Conservation (phyloP, 2,888 invertebrate genomes). For the Laothoe populi region DNA sequence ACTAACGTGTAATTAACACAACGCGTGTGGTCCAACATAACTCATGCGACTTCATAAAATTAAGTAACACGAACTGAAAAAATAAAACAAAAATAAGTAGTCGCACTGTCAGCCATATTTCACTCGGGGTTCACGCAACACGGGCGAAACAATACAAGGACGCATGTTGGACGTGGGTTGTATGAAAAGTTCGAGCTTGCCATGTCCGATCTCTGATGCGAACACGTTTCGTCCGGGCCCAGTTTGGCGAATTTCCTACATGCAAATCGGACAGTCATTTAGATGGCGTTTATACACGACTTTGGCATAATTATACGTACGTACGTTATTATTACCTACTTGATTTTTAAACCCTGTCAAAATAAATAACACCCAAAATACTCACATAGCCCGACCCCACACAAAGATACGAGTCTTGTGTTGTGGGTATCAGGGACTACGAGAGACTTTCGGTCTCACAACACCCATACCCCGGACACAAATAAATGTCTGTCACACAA, state of each 20-base stretch:
- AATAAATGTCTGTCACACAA: too few species aligned
- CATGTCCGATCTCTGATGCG: conserved; percentile 38
- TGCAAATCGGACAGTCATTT: conserved; percentile 1
- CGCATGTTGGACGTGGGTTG: conserved; percentile 63
- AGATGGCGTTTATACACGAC: background rate
- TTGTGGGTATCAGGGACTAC: too few species aligned
- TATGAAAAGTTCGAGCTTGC: conserved; percentile 52
- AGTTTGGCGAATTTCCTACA: conserved; percentile 7
- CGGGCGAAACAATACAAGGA: conserved; percentile 84
- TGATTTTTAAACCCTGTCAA: background rate
- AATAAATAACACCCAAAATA: background rate
- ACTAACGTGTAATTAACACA: conserved; percentile 71
- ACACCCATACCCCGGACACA: too few species aligned
- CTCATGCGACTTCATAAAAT: conserved; percentile 84
- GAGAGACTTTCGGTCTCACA: too few species aligned
- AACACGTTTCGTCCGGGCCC: conserved; percentile 38
- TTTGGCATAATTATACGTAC: background rate
- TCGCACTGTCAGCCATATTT: conserved; percentile 79
- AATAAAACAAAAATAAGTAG: conserved; percentile 80
- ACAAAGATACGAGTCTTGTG: too few species aligned
- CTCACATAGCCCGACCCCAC: too few species aligned
- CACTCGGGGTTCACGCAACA: conserved; percentile 81
- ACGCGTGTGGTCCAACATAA: conserved; percentile 82
- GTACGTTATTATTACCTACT: too few species aligned
- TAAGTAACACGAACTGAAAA: conserved; percentile 81